Base-by-base conservation (phyloP, 92 coral and sea anemone genomes). In the Phymanthus crucifer region DNA sequence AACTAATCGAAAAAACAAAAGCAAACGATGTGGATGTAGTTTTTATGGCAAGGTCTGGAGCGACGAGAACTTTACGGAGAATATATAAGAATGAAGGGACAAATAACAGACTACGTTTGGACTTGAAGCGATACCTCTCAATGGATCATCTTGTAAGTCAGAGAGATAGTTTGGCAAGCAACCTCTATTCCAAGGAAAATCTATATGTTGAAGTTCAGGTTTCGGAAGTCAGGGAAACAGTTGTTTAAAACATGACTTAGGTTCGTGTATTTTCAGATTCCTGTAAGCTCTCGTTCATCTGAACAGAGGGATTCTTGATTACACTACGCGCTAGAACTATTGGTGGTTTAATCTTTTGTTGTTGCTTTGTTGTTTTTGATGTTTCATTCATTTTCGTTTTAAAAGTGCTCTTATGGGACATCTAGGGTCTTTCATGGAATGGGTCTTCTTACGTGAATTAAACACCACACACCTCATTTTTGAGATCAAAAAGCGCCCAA, bases 91-190 rank as follows among this genome's bases (percentile, higher is more conserved):
- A 24, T 13, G 69, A 40, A 31, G 3, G 29, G 16, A 34, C 33
- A 66, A 16, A 36, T 1, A 40, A 61, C 81, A 46, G 54, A 19
- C 34, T 86, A 4, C 72, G 75, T 36, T 72, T 45, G 78, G 77
- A 82, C 31, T 50, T 88, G 19, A 86, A 91, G 19, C 83, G 84
- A 36, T 91, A 88, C 64, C 85, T 91, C 14, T 89, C 93, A 3
- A 86, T 88, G 93, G 93, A 92, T 16, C 91, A 88, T 73, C 75
- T 88, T 26, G 84, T 76, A 4, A 76, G 58, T 58, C 93, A 89
- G 70, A 70, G 83, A 56, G 95, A 91, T 64, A 35, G 88, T 48
- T 46, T 88, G 1, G 38, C 79, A 40, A 90, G 83, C 13, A 77
- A 65, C n/a, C 81, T 80, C 40, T 78, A 74, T 72, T 89, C 85